Evolutionary conservation across 2,797 vertebrate genomes (phyloP).

Genomic region (Sebastes iracundus): DNA sequence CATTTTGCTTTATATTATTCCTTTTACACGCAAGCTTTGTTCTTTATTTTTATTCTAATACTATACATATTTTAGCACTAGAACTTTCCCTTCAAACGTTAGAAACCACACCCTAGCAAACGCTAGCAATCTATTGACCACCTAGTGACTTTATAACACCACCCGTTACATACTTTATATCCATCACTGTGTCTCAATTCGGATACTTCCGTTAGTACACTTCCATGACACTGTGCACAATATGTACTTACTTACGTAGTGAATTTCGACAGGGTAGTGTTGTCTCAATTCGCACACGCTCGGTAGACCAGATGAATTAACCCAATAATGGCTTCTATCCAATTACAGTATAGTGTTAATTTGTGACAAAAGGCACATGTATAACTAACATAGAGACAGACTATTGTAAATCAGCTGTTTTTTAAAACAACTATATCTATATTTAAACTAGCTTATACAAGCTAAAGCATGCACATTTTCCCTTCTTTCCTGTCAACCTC

Average conservation of each 20-base stretch:
- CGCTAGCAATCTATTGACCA: neutral
- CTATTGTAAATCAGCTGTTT: neutral
- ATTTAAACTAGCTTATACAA: neutral
- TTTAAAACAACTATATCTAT: neutral
- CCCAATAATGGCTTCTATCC: no score
- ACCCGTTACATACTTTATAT: no score
- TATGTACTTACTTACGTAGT: no score
- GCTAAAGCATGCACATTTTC: neutral
- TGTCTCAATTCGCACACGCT: no score
- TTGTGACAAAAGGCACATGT: no score
- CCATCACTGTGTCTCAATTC: no score
- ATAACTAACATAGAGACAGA: neutral
- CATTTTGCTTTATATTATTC: neutral
- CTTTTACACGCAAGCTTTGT: neutral
- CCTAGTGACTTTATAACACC: neutral
- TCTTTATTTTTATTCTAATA: neutral
- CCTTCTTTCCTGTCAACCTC: constrained; percentile 8
- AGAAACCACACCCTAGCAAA: neutral
- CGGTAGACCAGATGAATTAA: no score
- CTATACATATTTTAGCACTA: neutral
- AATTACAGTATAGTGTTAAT: no score
- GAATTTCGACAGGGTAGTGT: no score
- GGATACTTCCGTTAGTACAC: no score
- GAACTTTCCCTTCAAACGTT: neutral
- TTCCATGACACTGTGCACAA: no score